Evolutionary conservation across 2,797 vertebrate species (phyloP).

Genomic region (Platyrinchus mystaceus): DNA sequence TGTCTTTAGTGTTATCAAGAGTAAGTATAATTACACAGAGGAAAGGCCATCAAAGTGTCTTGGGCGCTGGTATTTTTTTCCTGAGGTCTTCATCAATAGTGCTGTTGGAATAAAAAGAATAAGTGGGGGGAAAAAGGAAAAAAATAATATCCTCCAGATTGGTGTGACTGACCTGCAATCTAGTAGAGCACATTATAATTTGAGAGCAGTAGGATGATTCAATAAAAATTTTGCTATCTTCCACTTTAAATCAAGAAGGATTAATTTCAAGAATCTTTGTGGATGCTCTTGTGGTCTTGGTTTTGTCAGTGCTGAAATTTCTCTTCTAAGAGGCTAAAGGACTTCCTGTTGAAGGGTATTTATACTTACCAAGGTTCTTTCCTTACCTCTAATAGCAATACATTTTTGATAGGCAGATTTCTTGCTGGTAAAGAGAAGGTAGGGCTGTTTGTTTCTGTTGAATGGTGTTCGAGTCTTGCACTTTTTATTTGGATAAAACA

Average conservation of each 20-base stretch:
- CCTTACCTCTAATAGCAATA: not conserved
- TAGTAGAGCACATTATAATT: conserved; percentile 63
- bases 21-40: conserved; percentile 74
- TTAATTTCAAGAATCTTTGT: conserved; percentile 61
- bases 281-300: not conserved
- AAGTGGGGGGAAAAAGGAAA: not conserved
- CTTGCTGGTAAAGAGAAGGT: not conserved
- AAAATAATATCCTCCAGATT: conserved; percentile 54
- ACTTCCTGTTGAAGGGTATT: not conserved
- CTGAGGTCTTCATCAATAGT: conserved; percentile 75
- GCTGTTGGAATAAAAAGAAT: conserved; percentile 64
- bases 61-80: conserved; percentile 60
- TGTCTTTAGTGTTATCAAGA: conserved; percentile 73
- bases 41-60: conserved; percentile 72
- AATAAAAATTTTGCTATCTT: conserved; percentile 64
- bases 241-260: conserved; percentile 69
- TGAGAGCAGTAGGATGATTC: conserved; percentile 51
- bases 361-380: not conserved
- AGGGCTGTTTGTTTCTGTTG: not conserved
- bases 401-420: not conserved
- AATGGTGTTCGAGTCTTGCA: not conserved
- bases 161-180: conserved; percentile 68
- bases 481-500: not conserved
- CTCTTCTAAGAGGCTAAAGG: not conserved
- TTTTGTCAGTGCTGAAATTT: conserved; percentile 46